Evolutionary conservation across 2,797 vertebrate species (phyloP).

Genomic region (Coendou prehensilis): DNA sequence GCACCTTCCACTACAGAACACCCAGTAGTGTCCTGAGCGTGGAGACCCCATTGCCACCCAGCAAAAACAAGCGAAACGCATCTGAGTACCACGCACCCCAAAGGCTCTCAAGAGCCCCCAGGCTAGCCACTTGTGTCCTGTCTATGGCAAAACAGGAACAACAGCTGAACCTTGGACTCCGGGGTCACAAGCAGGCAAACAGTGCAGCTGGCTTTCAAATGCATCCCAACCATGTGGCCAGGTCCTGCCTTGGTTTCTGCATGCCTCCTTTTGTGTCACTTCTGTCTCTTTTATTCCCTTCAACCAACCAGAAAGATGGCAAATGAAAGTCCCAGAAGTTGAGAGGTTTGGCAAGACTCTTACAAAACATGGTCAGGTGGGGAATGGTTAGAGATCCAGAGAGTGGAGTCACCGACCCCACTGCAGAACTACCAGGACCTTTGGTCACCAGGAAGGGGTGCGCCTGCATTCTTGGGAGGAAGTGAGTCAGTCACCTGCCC

Average conservation of each 20-base stretch:
- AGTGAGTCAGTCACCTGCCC: background rate
- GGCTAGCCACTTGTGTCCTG: background rate
- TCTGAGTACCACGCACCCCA: background rate
- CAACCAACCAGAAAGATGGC: background rate
- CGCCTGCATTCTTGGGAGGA: background rate
- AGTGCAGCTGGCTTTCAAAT: background rate
- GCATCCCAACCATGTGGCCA: rapidly evolving
- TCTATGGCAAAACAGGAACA: background rate
- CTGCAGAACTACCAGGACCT: rapidly evolving
- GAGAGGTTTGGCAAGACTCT: background rate
- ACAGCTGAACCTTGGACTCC: background rate
- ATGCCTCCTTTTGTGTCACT: background rate
- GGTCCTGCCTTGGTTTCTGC: background rate
- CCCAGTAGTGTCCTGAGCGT: background rate
- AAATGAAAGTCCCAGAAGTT: background rate
- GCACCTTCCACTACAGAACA: background rate
- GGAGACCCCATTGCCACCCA: background rate
- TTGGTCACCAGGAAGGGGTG: background rate
- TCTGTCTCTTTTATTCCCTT: background rate
- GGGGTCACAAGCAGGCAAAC: rapidly evolving
- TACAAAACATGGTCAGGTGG: background rate
- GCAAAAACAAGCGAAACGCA: background rate
- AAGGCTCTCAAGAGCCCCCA: background rate
- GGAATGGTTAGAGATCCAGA: background rate
- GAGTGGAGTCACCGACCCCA: no score